Conservation (phyloP, 2,797 vertebrate genomes). For the Pachyuromys duprasi region DNA sequence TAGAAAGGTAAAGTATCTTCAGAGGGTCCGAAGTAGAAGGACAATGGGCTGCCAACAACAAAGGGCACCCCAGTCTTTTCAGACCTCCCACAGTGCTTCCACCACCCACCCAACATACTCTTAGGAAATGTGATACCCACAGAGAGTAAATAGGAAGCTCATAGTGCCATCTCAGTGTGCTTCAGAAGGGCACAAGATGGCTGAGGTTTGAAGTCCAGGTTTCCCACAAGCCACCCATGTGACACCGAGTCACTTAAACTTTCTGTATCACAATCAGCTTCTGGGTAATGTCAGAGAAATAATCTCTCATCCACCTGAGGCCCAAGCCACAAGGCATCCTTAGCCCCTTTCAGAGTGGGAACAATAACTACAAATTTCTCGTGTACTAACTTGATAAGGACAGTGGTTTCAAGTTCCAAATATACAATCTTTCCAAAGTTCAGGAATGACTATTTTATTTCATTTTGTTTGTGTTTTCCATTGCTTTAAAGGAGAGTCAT, state of each 20-base stretch:
- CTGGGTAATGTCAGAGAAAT: neutral
- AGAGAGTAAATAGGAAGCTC: neutral
- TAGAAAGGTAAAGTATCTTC: neutral
- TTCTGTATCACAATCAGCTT: neutral
- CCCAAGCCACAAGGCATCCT: neutral
- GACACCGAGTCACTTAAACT: neutral
- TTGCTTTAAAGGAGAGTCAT: neutral
- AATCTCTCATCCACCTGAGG: neutral
- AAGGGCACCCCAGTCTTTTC: neutral
- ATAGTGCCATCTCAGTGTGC: neutral
- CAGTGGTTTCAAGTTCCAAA: neutral
- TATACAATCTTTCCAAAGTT: neutral
- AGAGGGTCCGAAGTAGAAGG: neutral
- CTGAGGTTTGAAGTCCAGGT: neutral
- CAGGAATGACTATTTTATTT: neutral
- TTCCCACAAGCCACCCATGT: neutral
- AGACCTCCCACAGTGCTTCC: neutral
- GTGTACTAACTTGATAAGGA: neutral
- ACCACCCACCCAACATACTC: neutral
- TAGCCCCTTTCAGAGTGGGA: neutral
- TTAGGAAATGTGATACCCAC: neutral
- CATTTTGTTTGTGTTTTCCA: slow-evolving; percentile 5
- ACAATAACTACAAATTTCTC: slow-evolving; percentile 20
- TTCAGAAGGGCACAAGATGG: neutral
- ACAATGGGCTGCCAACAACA: neutral